These are phyloP conservation scores for Synanthedon vespiformis DNA, from an alignment of 2,888 invertebrate species.

Conservation along the genomic window DNA sequence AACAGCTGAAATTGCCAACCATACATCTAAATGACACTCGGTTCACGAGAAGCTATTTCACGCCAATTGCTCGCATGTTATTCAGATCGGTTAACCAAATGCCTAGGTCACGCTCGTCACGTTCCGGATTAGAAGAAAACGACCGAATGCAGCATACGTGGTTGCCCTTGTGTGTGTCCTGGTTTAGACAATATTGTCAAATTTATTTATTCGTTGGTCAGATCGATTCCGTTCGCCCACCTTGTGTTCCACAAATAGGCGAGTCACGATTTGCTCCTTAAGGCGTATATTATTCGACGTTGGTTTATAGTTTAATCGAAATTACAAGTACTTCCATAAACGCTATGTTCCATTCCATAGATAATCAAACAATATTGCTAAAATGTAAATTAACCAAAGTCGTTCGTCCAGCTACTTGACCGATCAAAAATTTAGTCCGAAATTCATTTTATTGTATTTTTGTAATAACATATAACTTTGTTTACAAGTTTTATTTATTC, in stretches of 20 bases:
- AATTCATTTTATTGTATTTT: too few species aligned
- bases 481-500: too few species aligned
- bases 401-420: too few species aligned
- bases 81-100: constrained; percentile 25
- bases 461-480: too few species aligned
- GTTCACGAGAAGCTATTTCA: constrained; percentile 27
- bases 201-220: constrained; percentile 23
- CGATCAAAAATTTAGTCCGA: too few species aligned
- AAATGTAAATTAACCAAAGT: too few species aligned
- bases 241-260: constrained; percentile 37
- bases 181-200: constrained; percentile 35
- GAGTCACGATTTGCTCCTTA: constrained; percentile 44
- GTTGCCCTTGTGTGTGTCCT: constrained; percentile 45
- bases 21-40: not conserved
- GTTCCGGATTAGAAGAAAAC: constrained; percentile 18
- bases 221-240: constrained; percentile 31
- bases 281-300: constrained; percentile 27
- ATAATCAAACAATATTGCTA: too few species aligned
- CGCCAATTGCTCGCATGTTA: constrained; percentile 13
- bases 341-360: not conserved
- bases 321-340: constrained; percentile 1
- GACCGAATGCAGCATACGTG: constrained; percentile 18
- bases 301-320: constrained; percentile 29
- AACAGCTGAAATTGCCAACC: constrained; percentile 1
- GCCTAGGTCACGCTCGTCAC: constrained; percentile 50